Evolutionary conservation across 2,888 invertebrate species (phyloP).

Genomic region (Diaperis boleti): DNA sequence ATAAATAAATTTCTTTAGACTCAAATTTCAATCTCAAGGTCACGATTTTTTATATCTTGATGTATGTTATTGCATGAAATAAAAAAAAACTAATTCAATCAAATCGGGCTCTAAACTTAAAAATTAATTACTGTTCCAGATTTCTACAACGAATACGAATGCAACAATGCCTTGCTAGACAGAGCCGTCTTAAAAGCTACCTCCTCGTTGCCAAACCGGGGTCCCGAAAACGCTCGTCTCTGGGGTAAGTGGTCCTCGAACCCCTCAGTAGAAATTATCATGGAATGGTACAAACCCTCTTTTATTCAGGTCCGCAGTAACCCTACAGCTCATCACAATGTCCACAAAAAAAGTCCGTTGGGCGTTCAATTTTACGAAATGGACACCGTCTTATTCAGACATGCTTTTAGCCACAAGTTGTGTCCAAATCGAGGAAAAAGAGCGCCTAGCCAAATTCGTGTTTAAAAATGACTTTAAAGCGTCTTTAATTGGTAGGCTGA

Average conservation of each 20-base stretch:
- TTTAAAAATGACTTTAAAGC: conserved; percentile 91
- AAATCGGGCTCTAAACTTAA: not conserved
- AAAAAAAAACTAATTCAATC: too few species aligned
- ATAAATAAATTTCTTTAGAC: too few species aligned
- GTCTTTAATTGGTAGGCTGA: conserved; percentile 85
- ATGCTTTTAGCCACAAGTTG: conserved; percentile 79
- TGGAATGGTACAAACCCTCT: conserved; percentile 43
- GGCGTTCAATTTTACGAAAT: conserved; percentile 85
- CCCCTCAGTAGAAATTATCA: conserved; percentile 16
- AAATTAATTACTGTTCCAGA: conserved; percentile 50
- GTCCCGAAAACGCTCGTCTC: conserved; percentile 86
- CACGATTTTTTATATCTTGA: too few species aligned
- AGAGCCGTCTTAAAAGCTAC: conserved; percentile 82
- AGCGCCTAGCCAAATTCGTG: conserved; percentile 82
- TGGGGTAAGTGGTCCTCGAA: conserved; percentile 77
- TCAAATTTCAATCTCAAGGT: too few species aligned
- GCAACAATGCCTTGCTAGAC: conserved; percentile 83
- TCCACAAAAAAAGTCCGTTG: conserved; percentile 77
- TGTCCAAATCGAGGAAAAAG: conserved; percentile 87
- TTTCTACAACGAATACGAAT: conserved; percentile 78
- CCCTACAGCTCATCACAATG: conserved; percentile 65
- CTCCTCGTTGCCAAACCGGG: conserved; percentile 83
- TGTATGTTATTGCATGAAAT: too few species aligned
- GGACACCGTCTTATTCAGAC: conserved; percentile 83
- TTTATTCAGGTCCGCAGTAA: conserved; percentile 43